A percentile compares a stretch with the other conserved stretches of the same genome.
Conservation (phyloP, 2,888 invertebrate species). For the Andrena dorsata region DNA sequence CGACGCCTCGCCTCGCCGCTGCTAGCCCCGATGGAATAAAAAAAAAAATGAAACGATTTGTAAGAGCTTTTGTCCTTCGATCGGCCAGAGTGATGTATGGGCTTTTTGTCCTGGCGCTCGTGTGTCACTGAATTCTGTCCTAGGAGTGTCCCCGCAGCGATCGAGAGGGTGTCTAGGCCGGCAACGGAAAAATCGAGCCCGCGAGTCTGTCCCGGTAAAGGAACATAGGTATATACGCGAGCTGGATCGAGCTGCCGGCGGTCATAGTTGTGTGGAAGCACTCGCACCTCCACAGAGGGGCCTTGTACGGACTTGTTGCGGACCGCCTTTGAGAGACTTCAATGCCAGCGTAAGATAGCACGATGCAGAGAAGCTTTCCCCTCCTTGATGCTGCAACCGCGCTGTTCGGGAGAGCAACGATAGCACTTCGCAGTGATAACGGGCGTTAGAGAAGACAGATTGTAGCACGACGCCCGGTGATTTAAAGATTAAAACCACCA, state of each 20-base stretch:
- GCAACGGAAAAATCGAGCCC: constrained; percentile 20
- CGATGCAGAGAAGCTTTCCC: neutral
- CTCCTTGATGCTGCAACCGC: neutral
- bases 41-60: constrained; percentile 52
- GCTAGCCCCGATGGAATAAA: neutral
- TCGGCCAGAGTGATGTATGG: constrained; percentile 42
- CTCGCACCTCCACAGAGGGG: neutral
- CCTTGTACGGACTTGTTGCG: constrained; percentile 51
- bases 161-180: neutral
- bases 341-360: constrained; percentile 14
- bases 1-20: neutral
- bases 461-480: constrained; percentile 21
- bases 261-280: constrained; percentile 26
- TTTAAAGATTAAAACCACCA: constrained; percentile 30
- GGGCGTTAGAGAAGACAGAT: neutral
- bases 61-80: constrained; percentile 39
- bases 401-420: constrained; percentile 10
- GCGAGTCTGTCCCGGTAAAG: constrained; percentile 27
- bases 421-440: neutral
- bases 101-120: constrained; percentile 36
- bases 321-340: constrained; percentile 23
- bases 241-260: constrained; percentile 11
- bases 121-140: neutral
- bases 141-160: neutral
- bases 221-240: neutral